A percentile compares a stretch with the other conserved stretches of the same genome.
phyloP scores from a whole-genome alignment of 1,140 invertebrate genomes.

The Drosophila mauritiana region DNA sequence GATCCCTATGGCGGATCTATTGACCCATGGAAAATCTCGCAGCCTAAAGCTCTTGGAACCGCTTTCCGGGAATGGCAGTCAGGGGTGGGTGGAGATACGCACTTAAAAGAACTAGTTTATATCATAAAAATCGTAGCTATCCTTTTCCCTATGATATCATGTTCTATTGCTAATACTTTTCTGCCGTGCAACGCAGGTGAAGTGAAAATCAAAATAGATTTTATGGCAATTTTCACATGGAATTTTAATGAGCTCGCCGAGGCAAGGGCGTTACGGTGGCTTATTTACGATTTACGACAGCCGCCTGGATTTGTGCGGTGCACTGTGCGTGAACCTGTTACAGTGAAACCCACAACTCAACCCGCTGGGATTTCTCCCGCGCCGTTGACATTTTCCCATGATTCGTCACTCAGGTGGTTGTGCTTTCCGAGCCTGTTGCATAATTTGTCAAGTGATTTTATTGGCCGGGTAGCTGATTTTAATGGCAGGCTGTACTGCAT shows the following conservation, averaged over 20 bases:
- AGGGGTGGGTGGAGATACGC: too few species aligned
- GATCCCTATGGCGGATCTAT: conserved; percentile 8
- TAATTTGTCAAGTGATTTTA: conserved; percentile 71
- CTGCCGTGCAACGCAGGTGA: background rate
- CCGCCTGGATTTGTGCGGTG: conserved; percentile 44
- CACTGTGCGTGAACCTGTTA: conserved; percentile 63
- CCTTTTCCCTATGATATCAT: background rate
- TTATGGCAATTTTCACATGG: conserved; percentile 57
- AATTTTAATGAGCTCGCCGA: conserved; percentile 57
- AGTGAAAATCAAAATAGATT: conserved; percentile 45
- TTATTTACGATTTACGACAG: conserved; percentile 41
- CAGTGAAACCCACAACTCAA: conserved; percentile 14
- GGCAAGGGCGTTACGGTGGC: conserved; percentile 67
- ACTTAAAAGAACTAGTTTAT: background rate
- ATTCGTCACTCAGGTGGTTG: conserved; percentile 47
- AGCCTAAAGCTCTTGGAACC: conserved; percentile 12
- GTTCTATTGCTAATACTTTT: background rate
- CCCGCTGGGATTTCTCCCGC: conserved; percentile 17
- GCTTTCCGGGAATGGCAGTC: background rate
- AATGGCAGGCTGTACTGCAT: conserved; percentile 32
- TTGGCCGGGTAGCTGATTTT: conserved; percentile 52
- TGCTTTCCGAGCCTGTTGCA: conserved; percentile 54
- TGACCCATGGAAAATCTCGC: conserved; percentile 17
- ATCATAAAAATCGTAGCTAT: background rate
- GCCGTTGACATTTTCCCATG: conserved; percentile 66